Percentiles rank a stretch among this genome's conserved stretches.
These are phyloP conservation scores for Glareola pratincola DNA, from an alignment of 2,113 vertebrate genomes.

Conservation along the genomic window DNA sequence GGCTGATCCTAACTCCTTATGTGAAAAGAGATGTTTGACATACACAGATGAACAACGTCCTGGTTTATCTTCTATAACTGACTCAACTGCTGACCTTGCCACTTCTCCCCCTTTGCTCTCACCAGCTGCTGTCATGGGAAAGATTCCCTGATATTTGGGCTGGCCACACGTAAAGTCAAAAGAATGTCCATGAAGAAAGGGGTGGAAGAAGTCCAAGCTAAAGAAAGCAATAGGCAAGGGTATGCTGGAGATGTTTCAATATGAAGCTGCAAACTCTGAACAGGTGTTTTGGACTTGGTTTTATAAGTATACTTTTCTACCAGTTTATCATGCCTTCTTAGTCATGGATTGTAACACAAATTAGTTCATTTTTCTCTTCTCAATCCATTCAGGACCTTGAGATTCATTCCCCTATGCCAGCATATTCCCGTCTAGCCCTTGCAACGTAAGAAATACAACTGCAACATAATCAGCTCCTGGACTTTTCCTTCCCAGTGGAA, in stretches of 20 bases:
- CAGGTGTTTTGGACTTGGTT: conserved; percentile 3
- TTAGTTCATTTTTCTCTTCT: background rate
- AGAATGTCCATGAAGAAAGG: conserved; percentile 67
- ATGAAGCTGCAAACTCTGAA: background rate
- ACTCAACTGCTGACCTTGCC: conserved; percentile 70
- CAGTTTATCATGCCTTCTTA: background rate
- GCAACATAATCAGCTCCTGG: background rate
- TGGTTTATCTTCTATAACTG: conserved; percentile 56
- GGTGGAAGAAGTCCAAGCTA: conserved; percentile 42
- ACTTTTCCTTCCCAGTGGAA: background rate
- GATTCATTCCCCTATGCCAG: background rate
- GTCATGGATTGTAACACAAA: background rate
- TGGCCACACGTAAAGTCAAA: conserved; percentile 69
- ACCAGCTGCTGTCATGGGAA: conserved; percentile 79
- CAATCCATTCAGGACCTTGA: background rate
- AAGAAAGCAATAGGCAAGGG: background rate
- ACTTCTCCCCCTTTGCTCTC: conserved; percentile 67
- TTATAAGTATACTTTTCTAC: background rate
- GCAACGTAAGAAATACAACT: background rate
- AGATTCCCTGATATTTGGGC: conserved; percentile 71
- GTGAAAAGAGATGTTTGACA: conserved; percentile 35
- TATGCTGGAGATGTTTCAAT: background rate
- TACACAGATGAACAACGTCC: conserved; percentile 55
- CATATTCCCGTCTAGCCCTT: background rate
- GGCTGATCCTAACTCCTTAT: conserved; percentile 44